phyloP scores from a whole-genome alignment of 1,140 invertebrate species.

The Paraescarpia echinospica region DNA sequence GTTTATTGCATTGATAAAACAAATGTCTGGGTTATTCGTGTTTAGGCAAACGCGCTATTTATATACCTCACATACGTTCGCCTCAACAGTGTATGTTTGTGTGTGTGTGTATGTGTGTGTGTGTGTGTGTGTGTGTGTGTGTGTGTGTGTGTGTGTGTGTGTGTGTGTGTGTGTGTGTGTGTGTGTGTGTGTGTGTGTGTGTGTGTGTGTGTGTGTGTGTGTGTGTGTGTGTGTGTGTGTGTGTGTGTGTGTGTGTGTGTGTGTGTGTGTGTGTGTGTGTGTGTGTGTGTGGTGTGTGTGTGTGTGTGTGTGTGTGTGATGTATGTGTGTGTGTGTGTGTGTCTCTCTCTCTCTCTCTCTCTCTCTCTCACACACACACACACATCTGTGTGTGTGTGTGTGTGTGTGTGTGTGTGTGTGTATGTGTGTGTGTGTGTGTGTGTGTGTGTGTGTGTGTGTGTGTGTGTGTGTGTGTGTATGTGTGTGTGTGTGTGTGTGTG shows the following conservation, averaged over 20 bases:
- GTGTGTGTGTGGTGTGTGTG: neutral
- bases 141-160: neutral
- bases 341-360: too few species aligned
- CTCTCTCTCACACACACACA: too few species aligned
- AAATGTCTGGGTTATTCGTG: neutral
- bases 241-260: constrained; percentile 7
- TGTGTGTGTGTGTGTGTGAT: neutral
- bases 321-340: neutral
- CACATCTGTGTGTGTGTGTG: too few species aligned
- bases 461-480: neutral
- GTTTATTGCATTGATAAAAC: neutral
- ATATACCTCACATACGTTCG: too few species aligned
- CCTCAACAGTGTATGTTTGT: too few species aligned
- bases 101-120: too few species aligned
- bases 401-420: neutral
- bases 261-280: constrained; percentile 1
- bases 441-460: neutral
- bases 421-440: too few species aligned
- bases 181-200: neutral
- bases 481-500: neutral
- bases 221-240: constrained; percentile 5
- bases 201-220: neutral
- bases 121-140: neutral
- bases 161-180: neutral
- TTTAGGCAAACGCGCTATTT: too few species aligned